These are phyloP conservation scores for Limnephilus auricula DNA, from an alignment of 2,888 invertebrate species.

Conservation along the genomic window DNA sequence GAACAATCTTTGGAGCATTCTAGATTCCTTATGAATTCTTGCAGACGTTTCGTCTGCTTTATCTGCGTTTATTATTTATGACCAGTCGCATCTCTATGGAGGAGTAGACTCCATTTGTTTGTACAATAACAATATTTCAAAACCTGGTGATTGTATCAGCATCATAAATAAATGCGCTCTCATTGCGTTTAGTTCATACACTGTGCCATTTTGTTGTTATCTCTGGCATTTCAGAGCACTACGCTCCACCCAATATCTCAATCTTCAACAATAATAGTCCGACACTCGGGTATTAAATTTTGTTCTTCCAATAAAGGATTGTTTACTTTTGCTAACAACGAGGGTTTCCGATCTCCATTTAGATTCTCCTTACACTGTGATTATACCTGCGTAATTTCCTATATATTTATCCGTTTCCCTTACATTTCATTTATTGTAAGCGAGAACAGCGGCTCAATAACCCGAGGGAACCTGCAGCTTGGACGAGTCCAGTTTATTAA, in stretches of 20 bases:
- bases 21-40: neutral
- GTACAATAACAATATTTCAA: neutral
- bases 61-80: neutral
- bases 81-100: neutral
- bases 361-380: constrained; percentile 43
- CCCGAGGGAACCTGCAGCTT: neutral
- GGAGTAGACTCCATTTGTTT: constrained; percentile 2
- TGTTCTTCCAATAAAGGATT: constrained; percentile 28
- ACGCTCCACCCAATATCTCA: constrained; percentile 19
- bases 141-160: neutral
- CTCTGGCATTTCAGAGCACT: neutral
- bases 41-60: neutral
- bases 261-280: constrained; percentile 35
- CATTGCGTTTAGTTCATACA: neutral
- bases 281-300: constrained; percentile 23
- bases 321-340: constrained; percentile 44
- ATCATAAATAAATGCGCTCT: neutral
- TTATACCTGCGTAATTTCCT: constrained; percentile 47
- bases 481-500: neutral
- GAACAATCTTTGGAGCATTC: neutral
- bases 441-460: neutral
- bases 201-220: neutral
- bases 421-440: constrained; percentile 47
- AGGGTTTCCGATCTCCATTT: constrained; percentile 44
- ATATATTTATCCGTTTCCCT: constrained; percentile 30